Evolutionary conservation across 2,888 invertebrate genomes (phyloP).

Genomic region (Pristionchus exspectatus): DNA sequence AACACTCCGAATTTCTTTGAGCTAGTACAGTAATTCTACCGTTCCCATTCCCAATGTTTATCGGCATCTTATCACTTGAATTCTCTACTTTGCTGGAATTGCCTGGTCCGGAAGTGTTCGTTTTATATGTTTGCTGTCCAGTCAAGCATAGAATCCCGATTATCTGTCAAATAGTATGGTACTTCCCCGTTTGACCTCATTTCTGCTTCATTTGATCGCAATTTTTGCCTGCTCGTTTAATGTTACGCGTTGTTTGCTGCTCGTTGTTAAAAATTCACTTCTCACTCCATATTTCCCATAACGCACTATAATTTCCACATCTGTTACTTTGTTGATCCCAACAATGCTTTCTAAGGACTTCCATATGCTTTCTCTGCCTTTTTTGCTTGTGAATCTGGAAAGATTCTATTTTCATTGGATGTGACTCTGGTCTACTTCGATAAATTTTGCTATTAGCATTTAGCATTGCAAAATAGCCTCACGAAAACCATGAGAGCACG

Average conservation of each 20-base stretch:
- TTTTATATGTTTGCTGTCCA: background rate
- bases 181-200: background rate
- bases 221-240: background rate
- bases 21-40: background rate
- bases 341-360: background rate
- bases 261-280: background rate
- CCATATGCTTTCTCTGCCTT: background rate
- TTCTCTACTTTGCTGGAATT: background rate
- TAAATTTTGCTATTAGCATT: too few species aligned
- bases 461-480: too few species aligned
- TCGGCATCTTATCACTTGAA: too few species aligned
- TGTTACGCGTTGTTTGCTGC: background rate
- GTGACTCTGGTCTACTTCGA: background rate
- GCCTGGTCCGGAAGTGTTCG: background rate
- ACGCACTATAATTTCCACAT: background rate
- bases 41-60: too few species aligned
- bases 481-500: too few species aligned
- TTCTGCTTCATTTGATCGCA: background rate
- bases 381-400: background rate
- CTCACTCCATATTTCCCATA: background rate
- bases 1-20: too few species aligned
- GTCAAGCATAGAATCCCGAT: background rate
- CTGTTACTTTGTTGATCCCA: constrained; percentile 13
- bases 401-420: background rate
- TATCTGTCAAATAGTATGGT: background rate